Conservation (phyloP, 2,797 vertebrate genomes). For the Myotis daubentonii region DNA sequence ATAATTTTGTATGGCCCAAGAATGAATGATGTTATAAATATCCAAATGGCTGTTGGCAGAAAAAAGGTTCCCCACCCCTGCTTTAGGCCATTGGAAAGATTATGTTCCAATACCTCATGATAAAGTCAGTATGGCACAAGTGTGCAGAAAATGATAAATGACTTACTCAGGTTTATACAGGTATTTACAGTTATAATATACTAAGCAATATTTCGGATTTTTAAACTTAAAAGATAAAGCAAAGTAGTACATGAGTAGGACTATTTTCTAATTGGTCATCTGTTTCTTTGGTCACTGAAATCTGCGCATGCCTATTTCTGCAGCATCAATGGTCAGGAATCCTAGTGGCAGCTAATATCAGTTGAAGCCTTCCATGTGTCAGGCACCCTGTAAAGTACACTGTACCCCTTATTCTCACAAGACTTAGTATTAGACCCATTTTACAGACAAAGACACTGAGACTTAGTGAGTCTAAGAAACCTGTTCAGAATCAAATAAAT, state of each 20-base stretch:
- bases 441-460: not conserved
- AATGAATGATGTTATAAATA: too few species aligned
- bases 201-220: slow-evolving; percentile 41
- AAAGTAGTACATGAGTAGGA: not conserved
- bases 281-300: not conserved
- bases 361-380: not conserved
- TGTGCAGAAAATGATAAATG: not conserved
- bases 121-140: not conserved
- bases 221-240: slow-evolving; percentile 7
- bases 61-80: too few species aligned
- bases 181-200: not conserved
- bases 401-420: not conserved
- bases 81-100: not conserved
- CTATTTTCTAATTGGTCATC: not conserved
- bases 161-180: not conserved
- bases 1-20: too few species aligned
- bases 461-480: not conserved
- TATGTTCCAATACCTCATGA: not conserved
- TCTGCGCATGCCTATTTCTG: not conserved
- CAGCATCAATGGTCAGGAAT: not conserved
- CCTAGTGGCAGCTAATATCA: not conserved
- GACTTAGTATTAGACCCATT: not conserved
- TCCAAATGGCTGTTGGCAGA: too few species aligned
- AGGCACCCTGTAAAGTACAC: not conserved
- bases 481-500: not conserved